Evolutionary conservation across 2,888 invertebrate genomes (phyloP).

Genomic region (Noctua janthina): DNA sequence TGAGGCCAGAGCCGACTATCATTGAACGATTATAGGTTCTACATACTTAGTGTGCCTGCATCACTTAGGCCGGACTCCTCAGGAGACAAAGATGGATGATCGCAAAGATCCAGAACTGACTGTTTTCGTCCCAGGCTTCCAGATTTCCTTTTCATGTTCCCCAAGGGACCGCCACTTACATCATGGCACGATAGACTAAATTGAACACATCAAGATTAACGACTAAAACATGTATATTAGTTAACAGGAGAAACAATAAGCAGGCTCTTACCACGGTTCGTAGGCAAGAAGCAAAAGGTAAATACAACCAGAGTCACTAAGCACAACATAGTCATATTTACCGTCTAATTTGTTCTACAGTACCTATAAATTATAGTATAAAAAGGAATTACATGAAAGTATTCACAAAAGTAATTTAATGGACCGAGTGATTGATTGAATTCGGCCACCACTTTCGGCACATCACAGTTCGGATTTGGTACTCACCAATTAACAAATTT

Average conservation of each 20-base stretch:
- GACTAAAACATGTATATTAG: constrained; percentile 32
- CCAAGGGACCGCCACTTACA: not conserved
- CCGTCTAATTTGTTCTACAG: constrained; percentile 2
- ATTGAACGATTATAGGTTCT: constrained; percentile 25
- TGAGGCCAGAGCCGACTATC: constrained; percentile 20
- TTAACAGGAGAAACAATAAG: constrained; percentile 8
- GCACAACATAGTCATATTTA: not conserved
- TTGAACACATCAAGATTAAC: constrained; percentile 63
- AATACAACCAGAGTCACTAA: constrained; percentile 3
- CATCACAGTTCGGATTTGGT: not conserved
- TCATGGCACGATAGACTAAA: constrained; percentile 53
- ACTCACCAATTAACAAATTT: not conserved
- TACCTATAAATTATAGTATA: not conserved
- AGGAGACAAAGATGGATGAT: constrained; percentile 26
- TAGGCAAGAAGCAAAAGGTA: constrained; percentile 6
- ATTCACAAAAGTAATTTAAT: constrained; percentile 5
- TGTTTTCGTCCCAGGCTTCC: not conserved
- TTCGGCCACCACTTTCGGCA: too few relatives aligned
- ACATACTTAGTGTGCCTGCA: constrained; percentile 43
- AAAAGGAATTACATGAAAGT: not conserved
- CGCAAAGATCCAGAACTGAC: constrained; percentile 6
- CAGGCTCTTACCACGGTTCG: constrained; percentile 12
- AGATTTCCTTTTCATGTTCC: not conserved
- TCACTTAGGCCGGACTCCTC: constrained; percentile 18
- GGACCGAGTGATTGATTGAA: not conserved